phyloP scores from a whole-genome alignment of 2,113 vertebrate species.

The Pandion haliaetus region DNA sequence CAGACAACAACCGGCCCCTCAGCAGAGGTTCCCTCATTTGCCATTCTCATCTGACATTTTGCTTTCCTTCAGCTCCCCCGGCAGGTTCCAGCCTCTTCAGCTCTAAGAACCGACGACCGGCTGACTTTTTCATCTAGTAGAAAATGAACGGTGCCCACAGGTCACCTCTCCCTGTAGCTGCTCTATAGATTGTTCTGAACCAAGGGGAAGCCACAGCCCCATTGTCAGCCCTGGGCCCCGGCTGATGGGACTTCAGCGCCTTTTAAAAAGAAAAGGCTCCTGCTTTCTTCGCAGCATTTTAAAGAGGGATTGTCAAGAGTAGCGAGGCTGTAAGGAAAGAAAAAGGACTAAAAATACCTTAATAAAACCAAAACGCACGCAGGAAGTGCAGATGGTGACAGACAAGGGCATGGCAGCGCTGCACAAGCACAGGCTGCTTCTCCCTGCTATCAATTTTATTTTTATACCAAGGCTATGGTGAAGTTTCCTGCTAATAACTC shows the following conservation, averaged over 20 bases:
- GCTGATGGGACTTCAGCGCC: not conserved
- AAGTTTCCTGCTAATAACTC: not conserved
- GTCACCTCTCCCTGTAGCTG: not conserved
- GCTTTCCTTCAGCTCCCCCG: not conserved
- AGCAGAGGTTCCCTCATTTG: not conserved
- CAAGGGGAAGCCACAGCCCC: not conserved
- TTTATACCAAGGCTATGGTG: not conserved
- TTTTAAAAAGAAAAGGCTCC: not conserved
- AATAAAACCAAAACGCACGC: not conserved
- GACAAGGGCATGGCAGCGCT: not conserved
- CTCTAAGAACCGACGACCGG: fast-evolving
- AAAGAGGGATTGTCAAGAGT: not conserved
- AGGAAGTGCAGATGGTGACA: not conserved
- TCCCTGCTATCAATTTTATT: not conserved
- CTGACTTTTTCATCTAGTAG: not conserved
- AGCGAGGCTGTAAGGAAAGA: not conserved
- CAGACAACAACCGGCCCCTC: not conserved
- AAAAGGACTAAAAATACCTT: conserved; percentile 30
- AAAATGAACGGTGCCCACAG: not conserved
- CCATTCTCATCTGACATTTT: not conserved
- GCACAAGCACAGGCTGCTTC: not conserved
- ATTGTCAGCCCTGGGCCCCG: not conserved
- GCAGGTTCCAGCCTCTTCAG: not conserved
- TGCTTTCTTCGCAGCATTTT: not conserved
- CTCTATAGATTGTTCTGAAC: not conserved